phyloP scores from a whole-genome alignment of 2,113 vertebrate genomes.

The Amphiprion percula region DNA sequence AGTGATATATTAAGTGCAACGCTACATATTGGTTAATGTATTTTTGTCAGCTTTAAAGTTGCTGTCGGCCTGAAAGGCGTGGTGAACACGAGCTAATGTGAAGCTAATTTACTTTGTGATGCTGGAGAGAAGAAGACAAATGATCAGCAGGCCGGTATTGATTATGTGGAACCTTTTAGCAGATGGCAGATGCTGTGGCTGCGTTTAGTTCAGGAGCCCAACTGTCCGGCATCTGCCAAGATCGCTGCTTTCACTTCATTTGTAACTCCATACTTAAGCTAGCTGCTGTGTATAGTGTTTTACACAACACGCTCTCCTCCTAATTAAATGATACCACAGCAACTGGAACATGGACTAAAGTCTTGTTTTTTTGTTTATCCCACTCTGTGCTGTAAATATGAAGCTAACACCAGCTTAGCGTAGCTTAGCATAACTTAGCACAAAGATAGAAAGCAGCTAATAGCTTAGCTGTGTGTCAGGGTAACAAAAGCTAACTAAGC shows the following conservation, averaged over 20 bases:
- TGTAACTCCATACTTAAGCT: conserved; percentile 14
- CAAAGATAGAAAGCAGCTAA: no score
- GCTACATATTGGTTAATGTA: conserved; percentile 2
- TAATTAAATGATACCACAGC: neutral
- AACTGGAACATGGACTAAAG: neutral
- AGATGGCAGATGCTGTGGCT: conserved; percentile 5
- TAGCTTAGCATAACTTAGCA: neutral
- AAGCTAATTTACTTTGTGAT: conserved; percentile 33
- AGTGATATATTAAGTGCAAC: neutral
- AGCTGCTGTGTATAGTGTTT: conserved; percentile 9
- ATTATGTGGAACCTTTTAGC: conserved; percentile 19
- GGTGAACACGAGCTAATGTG: conserved; percentile 12
- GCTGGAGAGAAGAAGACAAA: conserved; percentile 8
- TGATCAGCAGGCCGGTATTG: conserved; percentile 20
- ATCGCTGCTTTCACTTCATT: conserved; percentile 20
- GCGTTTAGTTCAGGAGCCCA: neutral
- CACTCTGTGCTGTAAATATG: neutral
- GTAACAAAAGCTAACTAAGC: neutral
- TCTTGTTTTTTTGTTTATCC: neutral
- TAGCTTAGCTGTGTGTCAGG: neutral
- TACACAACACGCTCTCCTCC: neutral
- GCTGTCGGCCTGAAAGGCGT: neutral
- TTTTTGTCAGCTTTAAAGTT: conserved; percentile 5
- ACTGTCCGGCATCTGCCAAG: neutral
- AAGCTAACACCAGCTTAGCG: neutral